Percentiles rank a stretch among this genome's conserved stretches.
phyloP scores from a whole-genome alignment of 2,113 vertebrate genomes.

The Pseudorasbora parva region DNA sequence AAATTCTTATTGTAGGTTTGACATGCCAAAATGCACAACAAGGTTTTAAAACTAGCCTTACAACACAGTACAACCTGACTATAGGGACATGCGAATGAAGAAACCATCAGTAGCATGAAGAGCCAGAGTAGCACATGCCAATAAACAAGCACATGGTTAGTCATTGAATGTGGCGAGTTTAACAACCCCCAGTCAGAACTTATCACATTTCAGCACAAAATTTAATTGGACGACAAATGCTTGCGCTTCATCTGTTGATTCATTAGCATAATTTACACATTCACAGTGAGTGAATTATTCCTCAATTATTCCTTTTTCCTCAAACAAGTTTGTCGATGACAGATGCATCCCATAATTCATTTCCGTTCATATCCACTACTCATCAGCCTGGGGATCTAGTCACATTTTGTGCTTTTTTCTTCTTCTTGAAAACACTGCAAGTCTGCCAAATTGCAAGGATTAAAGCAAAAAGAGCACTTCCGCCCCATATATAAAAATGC shows the following conservation, averaged over 20 bases:
- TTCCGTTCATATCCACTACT: conserved; percentile 24
- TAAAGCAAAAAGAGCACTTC: background rate
- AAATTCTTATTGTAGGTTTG: too few relatives aligned
- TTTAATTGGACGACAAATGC: conserved; percentile 42
- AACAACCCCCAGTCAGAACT: conserved; percentile 29
- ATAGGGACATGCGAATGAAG: conserved; percentile 36
- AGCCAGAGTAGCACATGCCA: conserved; percentile 13
- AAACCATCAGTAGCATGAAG: conserved; percentile 17
- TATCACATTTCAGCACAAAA: conserved; percentile 41
- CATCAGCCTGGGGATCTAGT: conserved; percentile 10
- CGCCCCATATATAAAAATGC: background rate
- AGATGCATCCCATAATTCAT: conserved; percentile 54
- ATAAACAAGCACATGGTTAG: conserved; percentile 41
- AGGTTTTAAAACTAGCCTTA: background rate
- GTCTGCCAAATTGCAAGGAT: background rate
- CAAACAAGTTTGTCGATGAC: conserved; percentile 45
- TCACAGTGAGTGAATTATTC: conserved; percentile 47
- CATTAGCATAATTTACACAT: conserved; percentile 59
- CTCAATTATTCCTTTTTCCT: conserved; percentile 40
- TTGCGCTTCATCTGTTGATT: conserved; percentile 53
- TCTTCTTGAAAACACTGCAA: background rate
- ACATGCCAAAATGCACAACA: background rate
- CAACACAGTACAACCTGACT: conserved; percentile 4
- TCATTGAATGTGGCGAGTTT: conserved; percentile 41
- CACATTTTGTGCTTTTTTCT: background rate